Evolutionary conservation across 2,888 invertebrate species (phyloP), one percentile per base, ranked within the genome.

Genomic region (Mellilla xanthometata): DNA sequence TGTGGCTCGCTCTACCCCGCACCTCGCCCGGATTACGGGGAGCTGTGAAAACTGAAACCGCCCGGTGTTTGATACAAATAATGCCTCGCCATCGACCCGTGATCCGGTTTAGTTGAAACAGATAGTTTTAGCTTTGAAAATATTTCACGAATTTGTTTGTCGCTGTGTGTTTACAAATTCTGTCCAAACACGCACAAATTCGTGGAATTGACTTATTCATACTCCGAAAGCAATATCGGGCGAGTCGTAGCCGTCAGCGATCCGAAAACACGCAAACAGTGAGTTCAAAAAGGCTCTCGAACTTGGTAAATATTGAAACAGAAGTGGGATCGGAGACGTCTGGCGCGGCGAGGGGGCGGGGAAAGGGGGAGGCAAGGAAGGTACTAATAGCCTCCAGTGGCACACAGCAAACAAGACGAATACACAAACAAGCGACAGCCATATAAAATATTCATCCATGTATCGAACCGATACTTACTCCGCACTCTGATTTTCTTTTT

Each of bases 341-440:
- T 75, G 74, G 65, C 68, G 65, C 65, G 66, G 63, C 60, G 62
- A 59, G 60, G 66, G 49, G 56, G 46, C 52, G 48, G 47, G 62
- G 46, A 54, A 47, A 58, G 45, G 42, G 35, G 42, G 38, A 3
- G 40, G 41, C 22, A 38, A 53, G 48, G 55, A 64, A 60, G 68
- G 72, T 68, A 76, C 81, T 87, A 88, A 87, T 87, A 87, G 88
- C 81, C 91, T 90, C 91, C 84, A 89, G 91, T 87, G 91, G 83
- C 84, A 71, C 76, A 78, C 71, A 72, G 74, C 81, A 86, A 87
- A 86, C 81, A 85, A 76, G 68, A 68, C 75, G 74, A 75, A 76
- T 74, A 75, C 68, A 75, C 76, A 81, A 78, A 84, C 77, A 77
- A 64, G 69, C 68, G 77, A 76, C 74, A 73, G 64, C 58, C 76